Evolutionary conservation across 2,113 vertebrate species (phyloP).

Genomic region (Bettongia penicillata): DNA sequence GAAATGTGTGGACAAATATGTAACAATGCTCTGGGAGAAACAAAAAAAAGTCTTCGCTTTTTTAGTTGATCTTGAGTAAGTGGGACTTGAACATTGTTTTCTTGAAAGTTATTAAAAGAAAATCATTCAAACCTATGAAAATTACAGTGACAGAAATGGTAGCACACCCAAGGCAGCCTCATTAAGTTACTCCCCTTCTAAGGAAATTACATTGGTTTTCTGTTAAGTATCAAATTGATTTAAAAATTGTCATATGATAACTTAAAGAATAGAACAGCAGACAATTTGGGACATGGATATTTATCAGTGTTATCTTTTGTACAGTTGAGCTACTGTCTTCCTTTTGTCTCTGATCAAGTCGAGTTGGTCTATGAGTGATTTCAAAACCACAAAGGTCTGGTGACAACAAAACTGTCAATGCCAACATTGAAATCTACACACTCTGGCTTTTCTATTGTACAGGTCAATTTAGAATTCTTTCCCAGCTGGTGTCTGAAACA

Average conservation of each 20-base stretch:
- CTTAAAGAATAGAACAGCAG: constrained; percentile 31
- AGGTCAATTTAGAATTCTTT: constrained; percentile 70
- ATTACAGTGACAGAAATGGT: constrained; percentile 51
- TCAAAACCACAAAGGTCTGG: constrained; percentile 39
- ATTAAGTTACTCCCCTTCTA: constrained; percentile 23
- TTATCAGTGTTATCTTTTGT: constrained; percentile 56
- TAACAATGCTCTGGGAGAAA: background rate
- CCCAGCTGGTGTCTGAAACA: constrained; percentile 69
- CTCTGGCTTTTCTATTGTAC: constrained; percentile 48
- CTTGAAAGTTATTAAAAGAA: background rate
- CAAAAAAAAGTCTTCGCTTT: background rate
- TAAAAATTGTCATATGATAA: constrained; percentile 65
- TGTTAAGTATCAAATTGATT: constrained; percentile 66
- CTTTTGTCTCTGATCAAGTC: constrained; percentile 24
- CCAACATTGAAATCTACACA: constrained; percentile 29
- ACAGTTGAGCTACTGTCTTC: constrained; percentile 44
- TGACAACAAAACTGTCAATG: constrained; percentile 33
- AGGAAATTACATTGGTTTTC: constrained; percentile 60
- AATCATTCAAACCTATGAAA: background rate
- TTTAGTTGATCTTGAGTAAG: background rate
- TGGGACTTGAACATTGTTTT: background rate
- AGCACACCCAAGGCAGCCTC: constrained; percentile 37
- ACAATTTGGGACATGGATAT: constrained; percentile 47
- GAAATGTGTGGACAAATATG: background rate
- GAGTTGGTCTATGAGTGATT: constrained; percentile 52